phyloP scores from a whole-genome alignment of 2,113 vertebrate genomes.

The Smithornis capensis region DNA sequence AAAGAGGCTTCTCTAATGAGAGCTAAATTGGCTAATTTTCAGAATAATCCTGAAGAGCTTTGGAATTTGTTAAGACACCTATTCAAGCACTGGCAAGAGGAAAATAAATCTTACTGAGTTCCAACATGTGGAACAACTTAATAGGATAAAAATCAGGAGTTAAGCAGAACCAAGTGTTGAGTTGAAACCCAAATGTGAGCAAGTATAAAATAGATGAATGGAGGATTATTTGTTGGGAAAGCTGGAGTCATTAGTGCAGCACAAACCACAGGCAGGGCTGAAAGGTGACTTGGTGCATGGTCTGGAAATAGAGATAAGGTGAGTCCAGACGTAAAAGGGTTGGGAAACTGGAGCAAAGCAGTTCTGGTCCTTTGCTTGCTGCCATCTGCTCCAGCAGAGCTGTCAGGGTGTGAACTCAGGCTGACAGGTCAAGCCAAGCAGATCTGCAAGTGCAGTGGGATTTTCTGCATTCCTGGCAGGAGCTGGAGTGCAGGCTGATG shows the following conservation, averaged over 20 bases:
- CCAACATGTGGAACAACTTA: neutral
- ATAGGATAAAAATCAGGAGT: neutral
- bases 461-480: neutral
- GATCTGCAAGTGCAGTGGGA: neutral
- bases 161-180: neutral
- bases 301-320: neutral
- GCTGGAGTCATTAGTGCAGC: neutral
- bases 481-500: neutral
- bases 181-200: neutral
- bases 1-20: neutral
- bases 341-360: constrained; percentile 4
- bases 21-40: neutral
- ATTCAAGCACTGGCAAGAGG: neutral
- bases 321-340: neutral
- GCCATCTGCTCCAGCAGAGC: neutral
- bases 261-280: neutral
- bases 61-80: neutral
- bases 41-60: neutral
- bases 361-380: neutral
- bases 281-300: neutral
- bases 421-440: neutral
- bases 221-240: neutral
- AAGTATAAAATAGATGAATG: neutral
- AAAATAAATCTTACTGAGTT: neutral
- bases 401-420: neutral